Base-by-base conservation (phyloP, 2,113 vertebrate species). In the Holacanthus passer region DNA sequence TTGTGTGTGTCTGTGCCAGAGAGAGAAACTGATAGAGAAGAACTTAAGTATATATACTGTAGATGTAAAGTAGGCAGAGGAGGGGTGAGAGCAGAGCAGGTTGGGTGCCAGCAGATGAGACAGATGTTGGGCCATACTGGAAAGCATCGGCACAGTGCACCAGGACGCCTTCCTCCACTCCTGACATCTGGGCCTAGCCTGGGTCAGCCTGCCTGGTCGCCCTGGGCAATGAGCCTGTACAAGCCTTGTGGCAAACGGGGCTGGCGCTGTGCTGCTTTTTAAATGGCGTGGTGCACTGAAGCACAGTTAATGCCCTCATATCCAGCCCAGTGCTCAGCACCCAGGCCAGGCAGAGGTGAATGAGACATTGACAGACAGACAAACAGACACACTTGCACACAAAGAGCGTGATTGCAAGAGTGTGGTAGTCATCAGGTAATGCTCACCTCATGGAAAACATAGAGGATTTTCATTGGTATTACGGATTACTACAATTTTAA, bases 71-170 rank as follows among this genome's bases (percentile, higher is more conserved):
- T 77, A 71, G 81, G 73, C 39, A 78, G 79, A 77, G 69, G 87
- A 83, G 83, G 92, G 82, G 74, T 73, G 17, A 47, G 86, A 79
- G 89, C 71, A 72, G 89, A 90, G 92, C 93, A 95, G 93, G 93
- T 93, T 95, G 94, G 89, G 84, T 39, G 97, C 95, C 97, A 97
- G 97, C 96, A 97, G 97, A 96, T 94, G 95, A 96, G 96, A 95
- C 97, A 98, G 97, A 97, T 98, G 97, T 98, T 96, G 83, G 90
- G 92, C 95, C 97, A 98, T 96, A 97, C 97, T 97, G 98, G 94
- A 96, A 95, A 91, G 95, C 95, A 94, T 95, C 92, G 77, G 95
- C 95, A 92, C 96, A 95, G 95, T 96, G 96, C 96, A 97, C 95
- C 95, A 96, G 95, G 95, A 96, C 83, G 94, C 95, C 92, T 93